Evolutionary conservation across 2,888 invertebrate genomes (phyloP), one percentile per base, ranked within the genome.

Genomic region (Eristalis arbustorum): DNA sequence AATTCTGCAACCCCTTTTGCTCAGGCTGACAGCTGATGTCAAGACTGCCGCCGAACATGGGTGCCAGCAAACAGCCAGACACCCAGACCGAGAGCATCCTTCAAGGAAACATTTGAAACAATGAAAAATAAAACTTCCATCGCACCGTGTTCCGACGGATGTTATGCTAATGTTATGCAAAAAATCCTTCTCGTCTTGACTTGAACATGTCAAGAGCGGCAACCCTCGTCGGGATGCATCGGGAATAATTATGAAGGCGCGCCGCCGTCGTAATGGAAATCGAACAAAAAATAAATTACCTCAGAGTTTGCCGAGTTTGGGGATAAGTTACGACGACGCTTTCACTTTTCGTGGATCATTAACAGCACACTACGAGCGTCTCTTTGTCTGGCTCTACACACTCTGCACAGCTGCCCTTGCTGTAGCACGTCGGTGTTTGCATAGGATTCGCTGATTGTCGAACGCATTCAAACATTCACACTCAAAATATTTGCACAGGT

Each of bases 111-210:
- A 10, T 56, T 57, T 75, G 22, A 18, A 34, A 57, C 5, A 74
- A 66, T n/a, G 42, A n/a, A 59, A 59, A n/a, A 25, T 5, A 67
- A 42, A 67, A 13, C 23, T 40, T n/a, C 14, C 3, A 66, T 42
- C 57, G 28, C 79, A 79, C 31, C 10, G 74, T 71, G 61, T 71
- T 69, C 56, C 62, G 63, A 76, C 68, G 62, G 67, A 77, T 56
- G 72, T 79, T 76, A 84, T 84, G 84, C 69, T 84, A 84, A 84
- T 84, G 66, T 69, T 76, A 84, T 84, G 66, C 80, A 76, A 75
- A 84, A 80, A 61, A 73, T 3, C 28, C 71, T 84, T 34, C 61
- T 42, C 57, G 68, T 84, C 84, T 84, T 84, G 84, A 84, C 84
- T 80, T 57, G 56, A 18, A 63, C 61, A 71, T 64, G 84, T 84